A percentile compares a stretch with the other conserved stretches of the same genome.
Conservation (phyloP, 2,797 vertebrate species). For the Mormyrus proboscirostris region DNA sequence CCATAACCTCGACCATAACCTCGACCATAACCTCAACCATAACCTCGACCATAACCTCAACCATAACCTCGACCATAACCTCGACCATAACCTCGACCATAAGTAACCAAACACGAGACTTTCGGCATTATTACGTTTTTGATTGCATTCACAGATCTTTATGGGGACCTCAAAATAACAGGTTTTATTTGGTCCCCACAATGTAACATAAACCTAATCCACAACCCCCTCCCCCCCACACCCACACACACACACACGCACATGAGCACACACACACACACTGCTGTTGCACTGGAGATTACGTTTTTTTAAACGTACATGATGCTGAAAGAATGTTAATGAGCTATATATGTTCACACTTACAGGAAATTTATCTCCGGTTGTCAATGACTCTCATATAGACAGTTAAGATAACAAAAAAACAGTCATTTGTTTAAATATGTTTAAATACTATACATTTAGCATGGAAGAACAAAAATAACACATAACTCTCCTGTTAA, state of each 20-base stretch:
- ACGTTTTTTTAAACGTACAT: not conserved
- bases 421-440: not conserved
- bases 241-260: too few relatives aligned
- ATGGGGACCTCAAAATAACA: not conserved
- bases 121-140: not conserved
- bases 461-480: not conserved
- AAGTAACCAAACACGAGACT: not conserved
- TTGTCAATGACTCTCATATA: not conserved
- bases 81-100: not conserved
- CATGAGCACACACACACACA: not conserved
- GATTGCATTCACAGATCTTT: too few relatives aligned
- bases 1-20: too few relatives aligned
- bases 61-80: too few relatives aligned
- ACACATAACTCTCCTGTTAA: not conserved
- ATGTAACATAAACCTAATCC: too few relatives aligned
- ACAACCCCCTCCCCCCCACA: not conserved
- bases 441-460: not conserved
- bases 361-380: not conserved
- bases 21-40: too few relatives aligned
- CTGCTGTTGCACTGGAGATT: not conserved
- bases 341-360: not conserved
- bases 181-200: not conserved
- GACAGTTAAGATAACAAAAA: not conserved
- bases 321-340: not conserved
- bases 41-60: too few relatives aligned